Evolutionary conservation across 2,888 invertebrate genomes (phyloP), one percentile per base, ranked within the genome.

Genomic region (Patella caerulea): DNA sequence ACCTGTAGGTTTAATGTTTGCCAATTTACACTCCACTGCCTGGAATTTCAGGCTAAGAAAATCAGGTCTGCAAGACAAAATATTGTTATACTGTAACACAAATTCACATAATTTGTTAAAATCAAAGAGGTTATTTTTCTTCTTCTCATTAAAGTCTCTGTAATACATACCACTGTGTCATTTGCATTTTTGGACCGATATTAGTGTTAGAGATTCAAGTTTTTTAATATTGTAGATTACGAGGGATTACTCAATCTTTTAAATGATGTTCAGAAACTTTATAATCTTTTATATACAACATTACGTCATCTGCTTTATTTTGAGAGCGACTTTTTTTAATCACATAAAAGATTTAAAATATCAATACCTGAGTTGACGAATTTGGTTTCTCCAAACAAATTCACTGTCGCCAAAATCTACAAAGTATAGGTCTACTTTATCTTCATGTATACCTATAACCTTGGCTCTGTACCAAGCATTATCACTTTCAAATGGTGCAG

Each of bases 41-140:
- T 99, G 98, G 94, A 98, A 98, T 77, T 98, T 98, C 91, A 98
- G 93, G 81, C 95, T 93, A 93, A 97, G 95, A 92, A 97, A 98
- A 92, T 98, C 97, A 69, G 95, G 95, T 86, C 97, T 92, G 86
- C n/a, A 85, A 81, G 59, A 72, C 74, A 75, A 76, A 53, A 19
- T 24, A 76, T 56, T 17, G 69, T 12, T 54, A 76, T 29, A 73
- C 7, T 45, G 45, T 45, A 45, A 45, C 45, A 0, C 45, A 45
- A 9, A 45, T 45, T 45, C 45, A 45, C 45, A 45, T 45, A 9
- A 45, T 45, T 45, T 45, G 45, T 45, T 45, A 45, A 45, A 45
- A 4, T 45, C 45, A 45, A 45, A 45, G 45, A 45, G 45, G 45
- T 45, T 0, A 45, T 45, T 45, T 5, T 45, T 45, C 7, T 7